A percentile compares a stretch with the other conserved stretches of the same genome.
Evolutionary conservation across 2,797 vertebrate species (phyloP).

Genomic region (Pelobates cultripes): DNA sequence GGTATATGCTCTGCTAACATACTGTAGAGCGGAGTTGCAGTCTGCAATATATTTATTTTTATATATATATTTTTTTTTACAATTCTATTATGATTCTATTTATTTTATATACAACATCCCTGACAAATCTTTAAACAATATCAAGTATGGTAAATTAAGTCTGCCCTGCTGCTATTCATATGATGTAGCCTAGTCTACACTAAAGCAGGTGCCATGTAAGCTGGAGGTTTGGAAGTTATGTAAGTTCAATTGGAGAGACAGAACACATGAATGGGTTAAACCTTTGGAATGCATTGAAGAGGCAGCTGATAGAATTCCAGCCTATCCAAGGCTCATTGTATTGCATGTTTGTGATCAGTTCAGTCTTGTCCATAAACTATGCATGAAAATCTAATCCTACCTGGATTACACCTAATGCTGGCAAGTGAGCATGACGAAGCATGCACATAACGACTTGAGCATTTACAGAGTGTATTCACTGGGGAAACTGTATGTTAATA

Average conservation of each 20-base stretch:
- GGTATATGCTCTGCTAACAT: no score
- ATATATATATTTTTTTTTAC: no score
- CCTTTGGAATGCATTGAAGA: conserved; percentile 33
- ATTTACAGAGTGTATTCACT: background rate
- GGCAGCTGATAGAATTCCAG: conserved; percentile 46
- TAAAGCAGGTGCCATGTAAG: no score
- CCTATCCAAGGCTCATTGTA: conserved; percentile 38
- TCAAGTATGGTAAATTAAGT: no score
- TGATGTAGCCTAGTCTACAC: no score
- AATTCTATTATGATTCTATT: no score
- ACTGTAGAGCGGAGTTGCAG: no score
- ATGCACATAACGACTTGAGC: conserved; percentile 26
- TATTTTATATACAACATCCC: no score
- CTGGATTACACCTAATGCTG: conserved; percentile 45
- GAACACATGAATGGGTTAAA: conserved; percentile 36
- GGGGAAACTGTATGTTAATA: background rate
- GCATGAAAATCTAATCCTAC: conserved; percentile 52
- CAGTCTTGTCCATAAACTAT: conserved; percentile 54
- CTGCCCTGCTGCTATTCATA: no score
- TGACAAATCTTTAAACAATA: no score
- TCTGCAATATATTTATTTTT: no score
- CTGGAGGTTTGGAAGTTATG: background rate
- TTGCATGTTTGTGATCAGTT: conserved; percentile 53
- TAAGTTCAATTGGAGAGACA: background rate
- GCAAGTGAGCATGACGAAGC: conserved; percentile 36